Base-by-base conservation (phyloP, 2,888 invertebrate species). In the Drosophila buzzatii region DNA sequence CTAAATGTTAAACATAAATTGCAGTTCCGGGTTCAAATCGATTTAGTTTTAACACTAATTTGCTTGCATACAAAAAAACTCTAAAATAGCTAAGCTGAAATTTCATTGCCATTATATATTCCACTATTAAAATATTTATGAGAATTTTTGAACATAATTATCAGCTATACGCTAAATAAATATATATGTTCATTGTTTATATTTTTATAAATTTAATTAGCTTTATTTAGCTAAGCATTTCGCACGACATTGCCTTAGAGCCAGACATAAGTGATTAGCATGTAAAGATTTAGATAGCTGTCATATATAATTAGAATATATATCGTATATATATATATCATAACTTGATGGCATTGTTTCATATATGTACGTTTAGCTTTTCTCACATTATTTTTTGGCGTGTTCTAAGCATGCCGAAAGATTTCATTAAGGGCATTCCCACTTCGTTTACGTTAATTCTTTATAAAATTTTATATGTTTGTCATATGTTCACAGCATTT, bases 351-450 rank as follows among this genome's bases (percentile, higher is more conserved):
- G 41, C 56, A 78, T 78, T 76, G 76, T 76, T 44, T 45, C 4
- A 7, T 41, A 16, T 62, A 20, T 8, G 9, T 23, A 20, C 14
- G 9, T 23, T 16, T 37, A 9, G 1, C 2, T 41, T 41, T 79
- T 76, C 76, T 49, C 76, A 76, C 76, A 79, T 79, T 74, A 14
- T 52, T 70, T 59, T 61, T 18, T 33, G 0, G 16, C 27, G 27
- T 49, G 27, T 60, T 57, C 72, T 59, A 68, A 23, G 45, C 45
- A 23, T 39, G 51, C 31, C 16, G 18, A 57, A 45, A 57, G 55
- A 44, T 45, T 33, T 41, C 2, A 42, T 56, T 74, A 76, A 76
- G 76, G 76, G 76, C 75, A 76, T 76, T 73, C 55, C 51, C 79
- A 55, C 57, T 74, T 76, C 79, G 78, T 57, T 76, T 14, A 61